A percentile compares a stretch with the other conserved stretches of the same genome.
phyloP scores from a whole-genome alignment of 2,113 vertebrate species.

The Holacanthus passer region DNA sequence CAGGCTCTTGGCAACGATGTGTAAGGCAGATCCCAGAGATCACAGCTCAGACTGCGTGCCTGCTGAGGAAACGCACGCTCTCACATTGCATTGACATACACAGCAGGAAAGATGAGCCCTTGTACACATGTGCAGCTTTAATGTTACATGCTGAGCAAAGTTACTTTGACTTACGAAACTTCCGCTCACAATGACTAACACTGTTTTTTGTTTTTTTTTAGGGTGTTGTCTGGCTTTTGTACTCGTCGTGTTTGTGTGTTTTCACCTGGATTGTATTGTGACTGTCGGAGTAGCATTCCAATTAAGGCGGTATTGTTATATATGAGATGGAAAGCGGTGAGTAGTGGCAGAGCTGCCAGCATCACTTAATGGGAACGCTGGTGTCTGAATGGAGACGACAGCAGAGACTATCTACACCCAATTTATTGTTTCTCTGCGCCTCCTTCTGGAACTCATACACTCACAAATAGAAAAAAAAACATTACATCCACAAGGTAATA shows the following conservation, averaged over 20 bases:
- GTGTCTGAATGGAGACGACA: slow-evolving; percentile 52
- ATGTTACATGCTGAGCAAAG: slow-evolving; percentile 25
- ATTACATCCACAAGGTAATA: not conserved
- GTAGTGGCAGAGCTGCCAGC: slow-evolving; percentile 64
- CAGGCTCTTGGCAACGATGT: slow-evolving; percentile 13
- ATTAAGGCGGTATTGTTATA: slow-evolving; percentile 69
- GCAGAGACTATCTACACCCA: slow-evolving; percentile 30
- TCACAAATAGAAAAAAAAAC: slow-evolving; percentile 33
- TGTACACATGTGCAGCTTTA: slow-evolving; percentile 7
- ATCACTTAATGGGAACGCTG: slow-evolving; percentile 64
- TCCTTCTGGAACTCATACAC: slow-evolving; percentile 20
- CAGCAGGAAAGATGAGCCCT: slow-evolving; percentile 18
- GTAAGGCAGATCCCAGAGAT: slow-evolving; percentile 32
- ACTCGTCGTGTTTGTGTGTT: not conserved
- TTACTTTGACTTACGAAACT: slow-evolving; percentile 32
- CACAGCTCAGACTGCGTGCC: slow-evolving; percentile 17
- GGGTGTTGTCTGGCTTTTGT: slow-evolving; percentile 22
- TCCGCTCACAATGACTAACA: slow-evolving; percentile 9
- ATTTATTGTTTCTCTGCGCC: slow-evolving; percentile 50
- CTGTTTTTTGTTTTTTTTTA: not conserved
- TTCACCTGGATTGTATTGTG: slow-evolving; percentile 46
- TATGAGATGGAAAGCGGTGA: slow-evolving; percentile 55
- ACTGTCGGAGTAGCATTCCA: slow-evolving; percentile 59
- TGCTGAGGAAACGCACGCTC: slow-evolving; percentile 24
- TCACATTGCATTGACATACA: not conserved